Conservation (phyloP, 35 echinoderm and acorn worm genomes). For the Ophioderma brevispina region DNA sequence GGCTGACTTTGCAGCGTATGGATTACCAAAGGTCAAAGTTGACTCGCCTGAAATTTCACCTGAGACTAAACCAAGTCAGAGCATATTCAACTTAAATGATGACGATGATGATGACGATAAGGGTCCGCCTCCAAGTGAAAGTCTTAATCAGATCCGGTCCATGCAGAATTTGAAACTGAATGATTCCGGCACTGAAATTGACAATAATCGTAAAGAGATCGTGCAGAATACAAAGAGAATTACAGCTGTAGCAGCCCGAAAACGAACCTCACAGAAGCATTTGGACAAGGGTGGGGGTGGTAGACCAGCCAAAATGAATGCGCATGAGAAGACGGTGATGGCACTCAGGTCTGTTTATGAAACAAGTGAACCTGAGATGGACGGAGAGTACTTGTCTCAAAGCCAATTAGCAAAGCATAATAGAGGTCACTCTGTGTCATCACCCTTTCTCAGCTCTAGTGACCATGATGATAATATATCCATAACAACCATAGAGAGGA, state of each 20-base stretch:
- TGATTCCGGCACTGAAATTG: conserved; percentile 27
- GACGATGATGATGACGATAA: neutral
- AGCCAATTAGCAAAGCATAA: conserved; percentile 60
- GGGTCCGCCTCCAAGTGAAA: neutral
- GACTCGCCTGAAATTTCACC: neutral
- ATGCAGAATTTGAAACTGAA: conserved; percentile 44
- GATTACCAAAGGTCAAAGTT: conserved; percentile 37
- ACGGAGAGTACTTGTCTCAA: conserved; percentile 37
- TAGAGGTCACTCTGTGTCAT: conserved; percentile 24
- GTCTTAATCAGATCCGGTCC: conserved; percentile 7
- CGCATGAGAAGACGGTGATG: conserved; percentile 50
- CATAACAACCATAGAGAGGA: conserved; percentile 48
- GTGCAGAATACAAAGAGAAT: conserved; percentile 79
- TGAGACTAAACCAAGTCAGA: conserved; percentile 8
- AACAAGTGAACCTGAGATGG: conserved; percentile 39
- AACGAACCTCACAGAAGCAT: conserved; percentile 60
- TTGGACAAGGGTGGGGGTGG: conserved; percentile 22
- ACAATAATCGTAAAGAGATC: conserved; percentile 72
- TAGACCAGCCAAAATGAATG: conserved; percentile 37
- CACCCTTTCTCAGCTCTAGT: conserved; percentile 35
- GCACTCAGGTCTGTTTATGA: conserved; percentile 61
- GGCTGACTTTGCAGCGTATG: neutral
- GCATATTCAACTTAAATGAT: conserved; percentile 13
- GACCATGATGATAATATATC: conserved; percentile 73
- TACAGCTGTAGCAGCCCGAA: conserved; percentile 72